Conservation (phyloP, 2,113 vertebrate species). For the Myotis brandtii region DNA sequence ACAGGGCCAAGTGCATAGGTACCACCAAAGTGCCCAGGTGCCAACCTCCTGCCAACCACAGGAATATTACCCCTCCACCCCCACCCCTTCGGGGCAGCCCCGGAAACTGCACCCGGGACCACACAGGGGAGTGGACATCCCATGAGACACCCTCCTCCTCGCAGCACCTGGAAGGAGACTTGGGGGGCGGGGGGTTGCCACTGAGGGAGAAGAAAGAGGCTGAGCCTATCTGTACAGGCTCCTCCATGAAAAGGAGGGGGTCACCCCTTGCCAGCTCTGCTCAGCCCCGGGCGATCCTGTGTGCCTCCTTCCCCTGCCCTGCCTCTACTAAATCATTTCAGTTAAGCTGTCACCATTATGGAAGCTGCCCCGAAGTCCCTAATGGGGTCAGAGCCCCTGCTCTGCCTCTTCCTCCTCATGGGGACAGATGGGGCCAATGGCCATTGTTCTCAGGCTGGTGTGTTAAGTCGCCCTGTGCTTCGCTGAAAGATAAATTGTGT, state of each 20-base stretch:
- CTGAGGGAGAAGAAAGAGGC: background rate
- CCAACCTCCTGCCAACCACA: background rate
- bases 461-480: conserved; percentile 45
- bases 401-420: background rate
- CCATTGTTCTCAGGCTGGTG: conserved; percentile 45
- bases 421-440: conserved; percentile 51
- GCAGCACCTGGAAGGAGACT: background rate
- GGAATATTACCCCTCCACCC: rapidly evolving
- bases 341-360: conserved; percentile 44
- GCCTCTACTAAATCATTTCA: background rate
- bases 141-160: background rate
- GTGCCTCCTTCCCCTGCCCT: background rate
- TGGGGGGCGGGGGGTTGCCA: no score
- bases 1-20: rapidly evolving
- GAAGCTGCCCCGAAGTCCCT: background rate
- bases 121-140: background rate
- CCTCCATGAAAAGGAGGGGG: background rate
- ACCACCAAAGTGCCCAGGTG: no score
- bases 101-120: background rate
- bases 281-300: background rate
- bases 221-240: background rate
- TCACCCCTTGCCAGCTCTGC: background rate
- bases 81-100: background rate
- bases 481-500: conserved; percentile 71
- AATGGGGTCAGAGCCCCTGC: conserved; percentile 66